These are phyloP conservation scores for Panonychus citri DNA, from an alignment of 1,140 invertebrate genomes.

Conservation along the genomic window DNA sequence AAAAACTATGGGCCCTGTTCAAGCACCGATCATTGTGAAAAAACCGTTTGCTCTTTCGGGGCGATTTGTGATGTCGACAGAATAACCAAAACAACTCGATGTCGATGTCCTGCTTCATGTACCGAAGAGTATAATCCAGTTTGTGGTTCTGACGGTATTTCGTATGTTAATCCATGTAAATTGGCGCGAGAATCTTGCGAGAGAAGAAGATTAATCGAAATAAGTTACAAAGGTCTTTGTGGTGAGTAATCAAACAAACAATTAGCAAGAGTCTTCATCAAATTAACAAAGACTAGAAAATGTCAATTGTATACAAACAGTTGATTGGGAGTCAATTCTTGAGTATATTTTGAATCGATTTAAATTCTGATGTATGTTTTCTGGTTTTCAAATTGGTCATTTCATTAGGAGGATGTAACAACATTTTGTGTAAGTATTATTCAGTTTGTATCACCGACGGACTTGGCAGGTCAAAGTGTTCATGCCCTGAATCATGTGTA, in stretches of 20 bases:
- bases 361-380: constrained; percentile 37
- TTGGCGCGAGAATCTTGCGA: constrained; percentile 52
- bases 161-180: constrained; percentile 65
- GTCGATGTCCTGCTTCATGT: constrained; percentile 53
- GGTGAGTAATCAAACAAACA: constrained; percentile 35
- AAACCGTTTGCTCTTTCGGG: constrained; percentile 44
- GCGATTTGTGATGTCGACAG: constrained; percentile 43
- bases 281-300: constrained; percentile 71
- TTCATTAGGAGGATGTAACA: constrained; percentile 55
- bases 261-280: constrained; percentile 57
- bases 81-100: constrained; percentile 36
- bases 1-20: constrained; percentile 48
- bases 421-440: constrained; percentile 54
- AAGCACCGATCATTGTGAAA: constrained; percentile 33
- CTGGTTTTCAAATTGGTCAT: constrained; percentile 48
- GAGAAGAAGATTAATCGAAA: constrained; percentile 39
- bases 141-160: constrained; percentile 59
- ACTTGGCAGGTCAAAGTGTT: constrained; percentile 40
- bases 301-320: constrained; percentile 54
- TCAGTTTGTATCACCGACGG: constrained; percentile 48
- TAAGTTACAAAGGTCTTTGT: constrained; percentile 57
- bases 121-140: constrained; percentile 57
- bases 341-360: too few relatives aligned
- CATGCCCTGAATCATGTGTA: constrained; percentile 49
- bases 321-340: too few relatives aligned